Conservation (phyloP, 2,888 invertebrate species). For the Nephrotoma appendiculata region DNA sequence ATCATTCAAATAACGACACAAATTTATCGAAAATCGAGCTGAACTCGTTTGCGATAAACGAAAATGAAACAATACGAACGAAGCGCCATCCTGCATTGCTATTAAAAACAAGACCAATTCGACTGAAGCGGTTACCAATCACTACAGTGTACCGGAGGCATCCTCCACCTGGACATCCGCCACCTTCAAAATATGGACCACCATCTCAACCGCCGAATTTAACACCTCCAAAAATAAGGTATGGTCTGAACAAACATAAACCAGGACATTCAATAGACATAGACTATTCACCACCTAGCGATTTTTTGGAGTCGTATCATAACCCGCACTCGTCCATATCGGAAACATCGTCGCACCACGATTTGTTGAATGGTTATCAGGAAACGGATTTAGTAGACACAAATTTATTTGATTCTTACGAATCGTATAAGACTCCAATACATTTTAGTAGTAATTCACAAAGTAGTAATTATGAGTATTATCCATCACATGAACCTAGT, state of each 20-base stretch:
- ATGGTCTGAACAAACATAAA: slow-evolving; percentile 20
- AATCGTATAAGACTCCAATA: not conserved
- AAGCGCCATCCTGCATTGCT: slow-evolving; percentile 24
- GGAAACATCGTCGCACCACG: not conserved
- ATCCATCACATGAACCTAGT: not conserved
- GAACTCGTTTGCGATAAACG: not conserved
- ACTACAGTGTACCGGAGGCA: slow-evolving; percentile 18
- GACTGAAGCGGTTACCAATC: slow-evolving; percentile 19
- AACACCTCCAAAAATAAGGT: slow-evolving; percentile 12
- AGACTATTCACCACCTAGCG: not conserved
- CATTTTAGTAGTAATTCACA: not conserved
- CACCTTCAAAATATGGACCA: slow-evolving; percentile 2
- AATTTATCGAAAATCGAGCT: not conserved
- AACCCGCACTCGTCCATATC: not conserved
- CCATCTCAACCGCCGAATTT: slow-evolving; percentile 4
- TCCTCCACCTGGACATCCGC: slow-evolving; percentile 13
- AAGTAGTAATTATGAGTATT: not conserved
- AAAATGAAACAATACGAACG: slow-evolving; percentile 17
- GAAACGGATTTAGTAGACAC: not conserved
- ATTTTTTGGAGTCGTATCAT: not conserved
- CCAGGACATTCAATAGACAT: not conserved
- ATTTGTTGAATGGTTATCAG: not conserved
- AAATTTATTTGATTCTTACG: not conserved
- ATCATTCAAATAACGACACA: not conserved
- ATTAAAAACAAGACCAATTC: slow-evolving; percentile 18